Evolutionary conservation across 2,888 invertebrate genomes (phyloP).

Genomic region (Dryobota labecula): DNA sequence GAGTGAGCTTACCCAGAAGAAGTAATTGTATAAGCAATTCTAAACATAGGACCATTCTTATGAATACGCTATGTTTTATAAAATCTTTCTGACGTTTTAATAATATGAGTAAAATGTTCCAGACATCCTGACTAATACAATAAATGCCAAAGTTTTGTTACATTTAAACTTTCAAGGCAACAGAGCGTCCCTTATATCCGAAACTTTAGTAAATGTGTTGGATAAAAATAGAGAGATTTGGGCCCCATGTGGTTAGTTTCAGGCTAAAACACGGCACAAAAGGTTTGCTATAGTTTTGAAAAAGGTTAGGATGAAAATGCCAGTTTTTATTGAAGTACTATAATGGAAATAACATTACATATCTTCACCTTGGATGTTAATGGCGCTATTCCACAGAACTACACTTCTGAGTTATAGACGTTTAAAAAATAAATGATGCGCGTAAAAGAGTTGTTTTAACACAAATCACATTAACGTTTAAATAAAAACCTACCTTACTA

Average conservation of each 20-base stretch:
- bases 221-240: conserved; percentile 35
- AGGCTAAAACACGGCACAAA: background rate
- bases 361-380: too few species aligned
- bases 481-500: too few species aligned
- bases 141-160: conserved; percentile 37
- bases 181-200: conserved; percentile 30
- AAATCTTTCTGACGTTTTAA: background rate
- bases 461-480: too few species aligned
- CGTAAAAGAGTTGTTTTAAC: too few species aligned
- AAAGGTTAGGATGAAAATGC: background rate
- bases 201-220: conserved; percentile 37
- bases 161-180: conserved; percentile 36
- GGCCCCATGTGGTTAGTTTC: conserved; percentile 3
- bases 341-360: background rate
- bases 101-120: conserved; percentile 15
- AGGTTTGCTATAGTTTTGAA: background rate
- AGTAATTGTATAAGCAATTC: too few species aligned
- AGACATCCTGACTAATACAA: conserved; percentile 15
- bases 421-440: too few species aligned
- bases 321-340: background rate
- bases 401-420: too few species aligned
- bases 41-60: too few species aligned
- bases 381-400: too few species aligned
- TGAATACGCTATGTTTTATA: background rate
- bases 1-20: too few species aligned